Evolutionary conservation across 2,888 invertebrate genomes (phyloP).

Genomic region (Lithodes maja): DNA sequence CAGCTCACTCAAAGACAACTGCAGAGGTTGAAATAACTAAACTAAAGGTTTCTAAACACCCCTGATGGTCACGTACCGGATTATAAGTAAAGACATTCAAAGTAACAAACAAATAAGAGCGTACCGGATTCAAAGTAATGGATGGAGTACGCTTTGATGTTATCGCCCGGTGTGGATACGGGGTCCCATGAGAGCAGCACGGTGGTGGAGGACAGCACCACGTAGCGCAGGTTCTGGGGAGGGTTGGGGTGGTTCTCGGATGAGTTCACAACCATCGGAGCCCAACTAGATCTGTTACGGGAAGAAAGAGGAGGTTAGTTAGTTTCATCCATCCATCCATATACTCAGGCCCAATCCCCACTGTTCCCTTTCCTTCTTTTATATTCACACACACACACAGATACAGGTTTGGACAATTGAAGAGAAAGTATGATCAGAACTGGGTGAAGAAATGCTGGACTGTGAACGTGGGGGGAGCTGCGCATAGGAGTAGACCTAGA

Average conservation of each 20-base stretch:
- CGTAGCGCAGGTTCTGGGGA: conserved; percentile 48
- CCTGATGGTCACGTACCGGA: no score
- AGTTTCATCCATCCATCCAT: no score
- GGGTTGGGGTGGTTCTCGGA: conserved; percentile 63
- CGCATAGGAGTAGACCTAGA: neutral
- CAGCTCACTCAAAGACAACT: no score
- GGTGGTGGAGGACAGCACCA: conserved; percentile 55
- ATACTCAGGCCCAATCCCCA: no score
- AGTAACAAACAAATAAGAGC: neutral
- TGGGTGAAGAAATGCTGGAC: neutral
- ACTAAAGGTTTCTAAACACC: no score
- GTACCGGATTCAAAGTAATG: conserved; percentile 60
- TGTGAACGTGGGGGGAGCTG: neutral
- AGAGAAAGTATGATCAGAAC: neutral
- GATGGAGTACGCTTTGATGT: conserved; percentile 61
- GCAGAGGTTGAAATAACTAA: no score
- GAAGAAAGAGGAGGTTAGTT: neutral
- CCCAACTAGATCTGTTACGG: conserved; percentile 62
- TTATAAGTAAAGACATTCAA: no score
- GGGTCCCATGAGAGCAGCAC: conserved; percentile 58
- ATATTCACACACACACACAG: no score
- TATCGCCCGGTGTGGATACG: conserved; percentile 8
- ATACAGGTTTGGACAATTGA: neutral
- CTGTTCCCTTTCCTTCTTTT: no score
- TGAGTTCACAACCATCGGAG: conserved; percentile 65